Evolutionary conservation across 2,797 vertebrate species (phyloP), one percentile per base, ranked within the genome.

Genomic region (Acrocephalus scirpaceus): DNA sequence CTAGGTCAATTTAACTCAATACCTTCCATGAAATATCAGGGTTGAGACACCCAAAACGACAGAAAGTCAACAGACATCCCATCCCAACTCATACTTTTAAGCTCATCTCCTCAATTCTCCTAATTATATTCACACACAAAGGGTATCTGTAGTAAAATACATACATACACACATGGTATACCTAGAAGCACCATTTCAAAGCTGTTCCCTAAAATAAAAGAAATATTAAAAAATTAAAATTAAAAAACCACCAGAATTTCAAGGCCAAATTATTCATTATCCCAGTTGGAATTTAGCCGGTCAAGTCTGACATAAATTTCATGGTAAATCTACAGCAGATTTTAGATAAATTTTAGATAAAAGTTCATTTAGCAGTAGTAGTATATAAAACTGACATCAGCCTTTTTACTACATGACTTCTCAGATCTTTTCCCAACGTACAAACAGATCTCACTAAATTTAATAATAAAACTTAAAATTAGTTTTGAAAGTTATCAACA

Each of bases 121-220:
- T 69, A 30, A 27, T 57, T 61, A 32, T 19, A 78, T 17, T 67
- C 11, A 73, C 2, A 9, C 26, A 60, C 15, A 62, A 57, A 3
- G 5, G 58, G 18, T 47, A 67, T 42, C 30, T 36, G 34, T 21
- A 48, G 12, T n/a, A 45, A 81, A 66, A 60, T 9, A 45, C 1
- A 50, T 2, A 61, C 2, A 57, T 4, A 71, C 1, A 50, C 7
- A 45, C 1, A 30, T 0, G 4, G 6, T 34, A 42, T 6, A 71
- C 16, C 27, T 42, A 40, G 2, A 79, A 67, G 20, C 36, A 75
- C 12, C 22, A 69, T 26, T 78, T 76, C 29, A 23, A 81, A 83
- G 44, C 13, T 53, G 2, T 16, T 72, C 3, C 9, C 17, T 26
- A 45, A 54, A 66, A 61, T 9, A 12, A 50, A 1, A 73, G 2